Percentiles rank a stretch among this genome's conserved stretches.
Evolutionary conservation across 2,113 vertebrate genomes (phyloP).

Genomic region (Protomyctophum bolini): DNA sequence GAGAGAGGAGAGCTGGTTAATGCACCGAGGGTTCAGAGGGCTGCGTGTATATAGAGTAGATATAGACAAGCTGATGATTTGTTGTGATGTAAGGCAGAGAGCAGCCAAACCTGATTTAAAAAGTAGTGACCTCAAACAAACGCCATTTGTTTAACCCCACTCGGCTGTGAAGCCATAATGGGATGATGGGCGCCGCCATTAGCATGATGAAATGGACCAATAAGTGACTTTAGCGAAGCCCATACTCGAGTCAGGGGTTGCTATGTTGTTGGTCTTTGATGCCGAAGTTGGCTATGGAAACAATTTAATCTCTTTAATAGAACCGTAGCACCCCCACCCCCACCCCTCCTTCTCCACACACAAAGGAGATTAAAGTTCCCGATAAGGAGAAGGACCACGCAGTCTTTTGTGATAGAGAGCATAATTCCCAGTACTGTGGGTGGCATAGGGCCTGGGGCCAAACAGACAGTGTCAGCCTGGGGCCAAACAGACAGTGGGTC

Average conservation of each 20-base stretch:
- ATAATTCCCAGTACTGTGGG: conserved; percentile 52
- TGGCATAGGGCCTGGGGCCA: conserved; percentile 29
- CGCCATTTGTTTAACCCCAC: conserved; percentile 73
- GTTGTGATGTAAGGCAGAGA: conserved; percentile 54
- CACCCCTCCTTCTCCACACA: conserved; percentile 53
- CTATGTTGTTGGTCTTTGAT: conserved; percentile 81
- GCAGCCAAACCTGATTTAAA: conserved; percentile 57
- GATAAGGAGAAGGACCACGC: conserved; percentile 55
- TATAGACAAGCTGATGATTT: conserved; percentile 74
- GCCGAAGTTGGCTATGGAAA: conserved; percentile 80
- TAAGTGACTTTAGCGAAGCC: conserved; percentile 78
- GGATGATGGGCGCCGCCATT: conserved; percentile 77
- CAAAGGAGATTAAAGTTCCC: conserved; percentile 71
- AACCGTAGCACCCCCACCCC: conserved; percentile 66
- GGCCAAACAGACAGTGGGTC: too few species aligned
- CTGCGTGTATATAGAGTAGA: conserved; percentile 53
- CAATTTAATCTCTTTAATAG: conserved; percentile 78
- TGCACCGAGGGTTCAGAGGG: conserved; percentile 61
- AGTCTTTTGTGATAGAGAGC: conserved; percentile 47
- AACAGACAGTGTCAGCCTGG: neutral
- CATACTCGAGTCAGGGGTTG: conserved; percentile 66
- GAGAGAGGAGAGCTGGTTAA: conserved; percentile 53
- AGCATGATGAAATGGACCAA: conserved; percentile 84
- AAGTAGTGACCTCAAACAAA: conserved; percentile 74
- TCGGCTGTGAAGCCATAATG: conserved; percentile 68